Percentiles rank a stretch among this genome's conserved stretches.
phyloP scores from a whole-genome alignment of 2,113 vertebrate genomes.

The Egretta garzetta region DNA sequence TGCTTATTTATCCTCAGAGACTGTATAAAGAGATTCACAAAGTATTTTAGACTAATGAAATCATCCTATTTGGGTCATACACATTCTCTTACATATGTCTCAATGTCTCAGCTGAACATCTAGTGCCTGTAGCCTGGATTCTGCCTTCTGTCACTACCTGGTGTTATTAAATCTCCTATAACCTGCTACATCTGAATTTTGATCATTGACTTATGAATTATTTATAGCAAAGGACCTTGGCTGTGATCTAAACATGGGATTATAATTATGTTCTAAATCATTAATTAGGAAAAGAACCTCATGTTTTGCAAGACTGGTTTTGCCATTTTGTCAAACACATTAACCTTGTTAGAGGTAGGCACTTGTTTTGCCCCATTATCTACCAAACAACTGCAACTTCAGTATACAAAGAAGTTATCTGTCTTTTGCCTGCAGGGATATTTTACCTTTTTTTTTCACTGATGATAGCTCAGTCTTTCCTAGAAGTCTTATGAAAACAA shows the following conservation, averaged over 20 bases:
- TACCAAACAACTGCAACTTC: not conserved
- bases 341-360: not conserved
- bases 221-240: not conserved
- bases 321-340: not conserved
- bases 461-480: not conserved
- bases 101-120: not conserved
- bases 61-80: not conserved
- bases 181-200: not conserved
- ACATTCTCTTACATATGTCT: fast-evolving
- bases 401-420: not conserved
- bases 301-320: not conserved
- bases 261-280: not conserved
- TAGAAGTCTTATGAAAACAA: not conserved
- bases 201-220: not conserved
- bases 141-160: not conserved
- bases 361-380: not conserved
- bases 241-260: not conserved
- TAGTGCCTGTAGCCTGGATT: not conserved
- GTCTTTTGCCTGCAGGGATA: not conserved
- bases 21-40: not conserved
- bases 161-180: not conserved
- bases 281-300: not conserved
- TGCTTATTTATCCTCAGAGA: not conserved
- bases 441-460: not conserved
- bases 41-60: not conserved